These are phyloP conservation scores for Lagodon rhomboides DNA, from an alignment of 2,797 vertebrate genomes.

Conservation along the genomic window DNA sequence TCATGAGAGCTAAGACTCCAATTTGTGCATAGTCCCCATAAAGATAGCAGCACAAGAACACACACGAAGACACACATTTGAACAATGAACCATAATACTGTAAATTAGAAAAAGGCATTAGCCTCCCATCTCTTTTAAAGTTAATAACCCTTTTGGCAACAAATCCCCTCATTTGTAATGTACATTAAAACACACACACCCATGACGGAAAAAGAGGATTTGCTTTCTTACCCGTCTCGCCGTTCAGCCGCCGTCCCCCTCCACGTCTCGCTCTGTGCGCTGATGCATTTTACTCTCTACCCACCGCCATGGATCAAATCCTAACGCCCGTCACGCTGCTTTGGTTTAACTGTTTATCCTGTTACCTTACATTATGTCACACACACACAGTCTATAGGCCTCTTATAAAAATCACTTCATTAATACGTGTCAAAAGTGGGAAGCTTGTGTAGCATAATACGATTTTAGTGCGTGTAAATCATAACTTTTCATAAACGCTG, in stretches of 20 bases:
- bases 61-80: neutral
- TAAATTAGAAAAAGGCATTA: constrained; percentile 6
- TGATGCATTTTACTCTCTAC: constrained; percentile 8
- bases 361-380: constrained; percentile 15
- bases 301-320: constrained; percentile 19
- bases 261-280: constrained; percentile 1
- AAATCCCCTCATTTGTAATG: neutral
- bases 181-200: neutral
- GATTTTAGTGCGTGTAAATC: neutral
- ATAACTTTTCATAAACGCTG: neutral
- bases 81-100: neutral
- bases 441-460: neutral
- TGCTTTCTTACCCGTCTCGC: no score
- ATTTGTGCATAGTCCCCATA: neutral
- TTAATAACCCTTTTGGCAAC: constrained; percentile 18
- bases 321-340: constrained; percentile 24
- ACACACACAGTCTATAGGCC: neutral
- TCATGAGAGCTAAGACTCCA: neutral
- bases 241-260: neutral
- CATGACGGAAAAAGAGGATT: no score
- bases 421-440: constrained; percentile 12
- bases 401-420: constrained; percentile 14
- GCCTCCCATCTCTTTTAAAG: constrained; percentile 15
- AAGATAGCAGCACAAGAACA: neutral
- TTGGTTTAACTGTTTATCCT: constrained; percentile 28